Evolutionary conservation across 2,113 vertebrate genomes (phyloP).

Genomic region (Colistium nudipinnis): DNA sequence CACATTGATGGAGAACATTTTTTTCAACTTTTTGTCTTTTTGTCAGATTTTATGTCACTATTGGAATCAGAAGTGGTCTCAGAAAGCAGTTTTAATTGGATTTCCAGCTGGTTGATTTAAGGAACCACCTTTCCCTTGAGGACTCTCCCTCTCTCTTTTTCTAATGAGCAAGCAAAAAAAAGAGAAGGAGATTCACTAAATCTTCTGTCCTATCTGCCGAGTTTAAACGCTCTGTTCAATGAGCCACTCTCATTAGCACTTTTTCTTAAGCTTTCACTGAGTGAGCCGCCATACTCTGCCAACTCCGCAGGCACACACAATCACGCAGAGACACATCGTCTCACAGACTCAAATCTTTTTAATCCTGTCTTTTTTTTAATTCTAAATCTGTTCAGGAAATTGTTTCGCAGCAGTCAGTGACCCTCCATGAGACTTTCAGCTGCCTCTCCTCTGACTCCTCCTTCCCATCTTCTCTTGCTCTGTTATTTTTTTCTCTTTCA

Average conservation of each 20-base stretch:
- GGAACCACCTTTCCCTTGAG: constrained; percentile 43
- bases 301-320: constrained; percentile 12
- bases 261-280: constrained; percentile 38
- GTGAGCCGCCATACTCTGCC: constrained; percentile 2
- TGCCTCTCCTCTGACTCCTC: constrained; percentile 4
- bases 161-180: constrained; percentile 23
- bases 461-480: constrained; percentile 3
- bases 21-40: constrained; percentile 23
- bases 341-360: constrained; percentile 38
- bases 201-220: constrained; percentile 44
- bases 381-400: constrained; percentile 38
- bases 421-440: constrained; percentile 24
- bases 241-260: constrained; percentile 72
- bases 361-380: constrained; percentile 21
- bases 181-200: constrained; percentile 58
- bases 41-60: constrained; percentile 38
- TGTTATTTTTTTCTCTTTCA: constrained; percentile 49
- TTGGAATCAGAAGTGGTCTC: constrained; percentile 50
- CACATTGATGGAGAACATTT: too few species aligned
- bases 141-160: constrained; percentile 10
- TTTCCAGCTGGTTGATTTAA: constrained; percentile 65
- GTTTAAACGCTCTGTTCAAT: constrained; percentile 67
- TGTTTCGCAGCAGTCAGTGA: constrained; percentile 18
- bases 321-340: constrained; percentile 18
- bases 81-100: constrained; percentile 76